Base-by-base conservation (phyloP, 2,113 vertebrate species). In the Cyprinus carpio region DNA sequence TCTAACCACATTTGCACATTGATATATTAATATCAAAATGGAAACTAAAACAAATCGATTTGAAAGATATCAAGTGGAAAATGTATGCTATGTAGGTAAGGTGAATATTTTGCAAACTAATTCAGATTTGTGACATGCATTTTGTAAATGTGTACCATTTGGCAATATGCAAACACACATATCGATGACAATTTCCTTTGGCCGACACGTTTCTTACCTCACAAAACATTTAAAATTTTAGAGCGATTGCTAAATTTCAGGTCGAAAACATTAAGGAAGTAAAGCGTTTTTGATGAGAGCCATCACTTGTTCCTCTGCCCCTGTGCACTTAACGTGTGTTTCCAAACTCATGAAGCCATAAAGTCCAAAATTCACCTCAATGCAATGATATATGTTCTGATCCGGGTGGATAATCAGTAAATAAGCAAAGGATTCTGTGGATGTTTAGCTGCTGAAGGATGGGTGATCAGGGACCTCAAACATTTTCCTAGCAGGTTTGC, bases 151-250 rank as follows among this genome's bases (percentile, higher is more conserved):
- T 72, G 64, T 49, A 65, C 65, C 76, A 69, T 89, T 85, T 85
- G 91, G 92, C 90, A 92, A 92, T 93, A 93, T 93, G 92, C 92
- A 93, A 93, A 72, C 10, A 13, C n/a, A n/a, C 51, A 34, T 79
- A 81, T 74, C 64, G 40, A 56, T 54, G 79, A 77, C 60, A 75
- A 37, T 72, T 81, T 81, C 60, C 56, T 12, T 56, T 58, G 62
- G 54, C 54, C 51, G 71, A 71, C 51, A n/a, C 62, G 27, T 58
- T 51, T 49, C 67, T 72, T 81, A 78, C 77, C 77, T 71, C 71
- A 67, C 79, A 0, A 60, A 85, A 43, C 78, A 60, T 75, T 82
- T 65, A 10, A 65, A 29, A 27, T 64, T 43, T 46, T 9, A 62
- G 56, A 89, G 56, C 31, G 12, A 86, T 88, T 12, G 29, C 43